These are phyloP conservation scores for Tetramorium alpestre DNA, from an alignment of 1,140 invertebrate species.

Conservation along the genomic window DNA sequence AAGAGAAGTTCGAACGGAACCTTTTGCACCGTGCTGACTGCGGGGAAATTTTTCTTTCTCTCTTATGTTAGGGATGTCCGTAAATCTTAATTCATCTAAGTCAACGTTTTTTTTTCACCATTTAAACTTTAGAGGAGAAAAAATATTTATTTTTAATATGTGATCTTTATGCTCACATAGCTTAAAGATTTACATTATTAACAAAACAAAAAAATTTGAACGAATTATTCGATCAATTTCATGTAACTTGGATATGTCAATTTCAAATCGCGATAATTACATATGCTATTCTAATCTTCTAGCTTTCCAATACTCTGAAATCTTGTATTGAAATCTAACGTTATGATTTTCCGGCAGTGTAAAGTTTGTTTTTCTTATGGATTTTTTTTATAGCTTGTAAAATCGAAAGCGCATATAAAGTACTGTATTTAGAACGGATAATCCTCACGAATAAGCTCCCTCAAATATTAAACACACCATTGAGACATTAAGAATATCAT, in stretches of 20 bases:
- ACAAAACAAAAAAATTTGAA: background rate
- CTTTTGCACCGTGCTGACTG: slow-evolving; percentile 46
- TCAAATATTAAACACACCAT: background rate
- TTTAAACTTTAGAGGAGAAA: background rate
- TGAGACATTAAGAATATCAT: background rate
- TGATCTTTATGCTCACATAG: background rate
- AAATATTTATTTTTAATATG: background rate
- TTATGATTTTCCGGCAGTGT: background rate
- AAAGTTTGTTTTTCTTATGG: background rate
- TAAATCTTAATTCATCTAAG: slow-evolving; percentile 64
- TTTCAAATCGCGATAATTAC: background rate
- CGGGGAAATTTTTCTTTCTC: slow-evolving; percentile 47
- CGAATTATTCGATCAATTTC: background rate
- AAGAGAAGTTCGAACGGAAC: slow-evolving; percentile 77
- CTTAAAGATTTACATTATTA: background rate
- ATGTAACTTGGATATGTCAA: background rate
- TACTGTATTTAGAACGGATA: slow-evolving; percentile 8
- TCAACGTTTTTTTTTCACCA: background rate
- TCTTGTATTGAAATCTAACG: background rate
- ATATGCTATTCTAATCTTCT: background rate
- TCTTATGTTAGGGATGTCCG: slow-evolving; percentile 14
- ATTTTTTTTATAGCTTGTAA: background rate
- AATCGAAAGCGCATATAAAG: background rate
- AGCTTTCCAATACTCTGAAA: background rate
- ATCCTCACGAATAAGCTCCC: background rate